A percentile compares a stretch with the other conserved stretches of the same genome.
Conservation (phyloP, 53 echinoderm and acorn worm species). For the Stichopus horrens region DNA sequence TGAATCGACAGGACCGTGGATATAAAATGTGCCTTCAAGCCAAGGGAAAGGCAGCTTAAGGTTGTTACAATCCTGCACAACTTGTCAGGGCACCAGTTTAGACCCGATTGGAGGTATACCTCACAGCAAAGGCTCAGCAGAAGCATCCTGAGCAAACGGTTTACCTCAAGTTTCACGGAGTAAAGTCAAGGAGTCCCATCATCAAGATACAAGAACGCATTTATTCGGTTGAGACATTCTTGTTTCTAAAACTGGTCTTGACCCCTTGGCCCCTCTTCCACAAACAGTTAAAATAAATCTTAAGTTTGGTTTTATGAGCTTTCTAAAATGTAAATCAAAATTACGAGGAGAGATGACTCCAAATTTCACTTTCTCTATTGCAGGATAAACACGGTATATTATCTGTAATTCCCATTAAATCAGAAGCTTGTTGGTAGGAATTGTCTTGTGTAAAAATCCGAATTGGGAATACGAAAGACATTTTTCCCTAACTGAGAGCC, state of each 20-base stretch:
- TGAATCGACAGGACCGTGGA: neutral
- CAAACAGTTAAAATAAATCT: too few species aligned
- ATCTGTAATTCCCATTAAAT: too few species aligned
- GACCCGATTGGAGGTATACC: conserved; percentile 31
- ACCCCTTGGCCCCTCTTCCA: neutral
- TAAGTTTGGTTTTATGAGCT: too few species aligned
- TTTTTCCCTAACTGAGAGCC: too few species aligned
- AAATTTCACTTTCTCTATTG: too few species aligned
- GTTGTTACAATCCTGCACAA: neutral
- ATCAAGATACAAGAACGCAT: conserved; percentile 27
- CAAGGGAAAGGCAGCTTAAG: neutral
- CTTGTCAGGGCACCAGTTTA: conserved; percentile 11
- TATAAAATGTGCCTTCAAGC: neutral
- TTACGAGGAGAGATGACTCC: too few species aligned
- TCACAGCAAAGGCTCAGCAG: conserved; percentile 25
- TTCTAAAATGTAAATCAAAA: too few species aligned
- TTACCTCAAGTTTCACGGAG: too few species aligned
- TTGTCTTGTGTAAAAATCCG: too few species aligned
- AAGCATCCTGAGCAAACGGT: neutral
- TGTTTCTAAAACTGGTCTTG: conserved; percentile 2
- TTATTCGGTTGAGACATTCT: conserved; percentile 1
- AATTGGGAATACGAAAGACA: too few species aligned
- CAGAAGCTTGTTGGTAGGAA: too few species aligned
- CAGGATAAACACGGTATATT: too few species aligned
- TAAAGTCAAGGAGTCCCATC: neutral